Percentiles rank a stretch among this genome's conserved stretches.
Conservation (phyloP, 2,888 invertebrate genomes). For the Podotricha telesiphe region DNA sequence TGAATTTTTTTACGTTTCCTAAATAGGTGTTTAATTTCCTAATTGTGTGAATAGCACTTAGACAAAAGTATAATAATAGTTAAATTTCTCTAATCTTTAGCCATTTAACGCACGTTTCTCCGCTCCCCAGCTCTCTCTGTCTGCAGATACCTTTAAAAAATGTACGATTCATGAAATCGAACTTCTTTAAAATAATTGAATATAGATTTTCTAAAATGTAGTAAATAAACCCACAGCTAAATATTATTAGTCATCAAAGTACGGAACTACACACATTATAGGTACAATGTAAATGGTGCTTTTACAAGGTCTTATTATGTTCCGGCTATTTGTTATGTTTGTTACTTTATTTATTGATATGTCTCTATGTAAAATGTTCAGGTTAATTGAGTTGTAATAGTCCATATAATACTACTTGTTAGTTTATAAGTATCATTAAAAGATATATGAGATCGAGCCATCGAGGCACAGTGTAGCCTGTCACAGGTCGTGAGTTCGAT, state of each 20-base stretch:
- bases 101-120: too few relatives aligned
- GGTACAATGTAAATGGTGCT: neutral
- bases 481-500: too few relatives aligned
- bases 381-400: neutral
- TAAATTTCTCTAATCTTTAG: too few relatives aligned
- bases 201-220: slow-evolving; percentile 1
- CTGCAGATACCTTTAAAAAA: too few relatives aligned
- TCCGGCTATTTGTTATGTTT: slow-evolving; percentile 4
- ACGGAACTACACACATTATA: slow-evolving; percentile 8
- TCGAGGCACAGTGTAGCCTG: too few relatives aligned
- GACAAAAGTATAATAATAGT: too few relatives aligned
- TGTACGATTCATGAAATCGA: neutral
- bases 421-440: too few relatives aligned
- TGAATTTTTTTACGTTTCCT: too few relatives aligned
- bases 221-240: neutral
- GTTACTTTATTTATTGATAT: neutral
- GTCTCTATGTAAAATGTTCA: neutral
- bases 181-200: neutral
- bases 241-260: neutral
- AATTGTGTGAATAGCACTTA: too few relatives aligned
- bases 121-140: too few relatives aligned
- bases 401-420: neutral
- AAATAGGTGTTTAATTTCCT: too few relatives aligned
- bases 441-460: too few relatives aligned
- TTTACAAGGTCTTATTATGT: slow-evolving; percentile 8